A percentile compares a stretch with the other conserved stretches of the same genome.
These are phyloP conservation scores for Nycticryphes semicollaris DNA, from an alignment of 2,113 vertebrate genomes.

Conservation along the genomic window DNA sequence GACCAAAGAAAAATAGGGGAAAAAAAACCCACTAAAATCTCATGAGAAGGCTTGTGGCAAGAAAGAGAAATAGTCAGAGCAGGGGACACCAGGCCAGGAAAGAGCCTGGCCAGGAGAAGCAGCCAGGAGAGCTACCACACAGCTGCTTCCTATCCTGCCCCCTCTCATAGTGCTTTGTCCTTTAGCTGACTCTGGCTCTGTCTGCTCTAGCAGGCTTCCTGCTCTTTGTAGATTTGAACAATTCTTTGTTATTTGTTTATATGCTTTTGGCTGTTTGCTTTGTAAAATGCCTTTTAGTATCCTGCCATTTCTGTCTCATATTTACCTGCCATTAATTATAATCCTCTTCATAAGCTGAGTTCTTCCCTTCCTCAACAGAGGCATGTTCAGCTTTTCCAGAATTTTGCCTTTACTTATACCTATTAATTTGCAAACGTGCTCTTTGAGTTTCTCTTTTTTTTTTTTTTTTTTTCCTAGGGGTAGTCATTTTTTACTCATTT, in stretches of 20 bases:
- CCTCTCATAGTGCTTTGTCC: not conserved
- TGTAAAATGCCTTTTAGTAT: constrained; percentile 30
- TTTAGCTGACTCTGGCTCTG: constrained; percentile 40
- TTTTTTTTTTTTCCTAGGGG: constrained; percentile 44
- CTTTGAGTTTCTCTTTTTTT: not conserved
- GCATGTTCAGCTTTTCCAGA: not conserved
- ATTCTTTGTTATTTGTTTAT: constrained; percentile 27
- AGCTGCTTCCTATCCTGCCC: constrained; percentile 37
- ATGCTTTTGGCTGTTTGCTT: constrained; percentile 50
- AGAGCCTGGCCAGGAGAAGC: not conserved
- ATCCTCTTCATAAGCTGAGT: not conserved
- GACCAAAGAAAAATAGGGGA: not conserved
- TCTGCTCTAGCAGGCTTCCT: constrained; percentile 31
- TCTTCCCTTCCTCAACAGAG: constrained; percentile 1
- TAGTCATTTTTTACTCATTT: constrained; percentile 65
- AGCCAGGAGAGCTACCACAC: not conserved
- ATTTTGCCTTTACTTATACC: constrained; percentile 26
- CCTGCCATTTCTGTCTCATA: not conserved
- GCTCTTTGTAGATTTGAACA: constrained; percentile 37
- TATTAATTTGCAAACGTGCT: constrained; percentile 39
- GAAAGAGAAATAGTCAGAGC: not conserved
- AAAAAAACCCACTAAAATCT: not conserved
- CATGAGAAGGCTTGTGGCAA: constrained; percentile 5
- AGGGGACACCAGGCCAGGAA: not conserved
- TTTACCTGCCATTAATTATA: constrained; percentile 56